A percentile compares a stretch with the other conserved stretches of the same genome.
These are phyloP conservation scores for Coenobita brevimanus DNA, from an alignment of 1,140 invertebrate species.

Conservation along the genomic window DNA sequence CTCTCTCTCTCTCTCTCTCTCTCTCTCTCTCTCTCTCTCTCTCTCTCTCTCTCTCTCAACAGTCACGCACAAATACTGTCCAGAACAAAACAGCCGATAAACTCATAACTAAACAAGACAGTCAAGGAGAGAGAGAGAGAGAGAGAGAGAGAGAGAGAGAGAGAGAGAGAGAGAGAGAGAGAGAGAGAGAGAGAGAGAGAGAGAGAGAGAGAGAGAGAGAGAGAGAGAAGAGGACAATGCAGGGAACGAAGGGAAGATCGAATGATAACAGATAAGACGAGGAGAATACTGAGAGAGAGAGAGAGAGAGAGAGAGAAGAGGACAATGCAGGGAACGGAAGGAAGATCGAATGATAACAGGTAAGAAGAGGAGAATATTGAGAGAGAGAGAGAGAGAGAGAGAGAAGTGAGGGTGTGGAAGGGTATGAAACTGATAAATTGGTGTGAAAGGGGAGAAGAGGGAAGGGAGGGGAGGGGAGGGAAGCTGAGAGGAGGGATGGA, in stretches of 20 bases:
- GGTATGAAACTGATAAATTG: neutral
- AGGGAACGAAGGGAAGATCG: neutral
- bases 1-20: neutral
- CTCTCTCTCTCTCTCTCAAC: neutral
- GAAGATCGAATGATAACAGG: neutral
- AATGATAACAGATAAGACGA: too few species aligned
- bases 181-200: neutral
- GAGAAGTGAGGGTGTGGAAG: neutral
- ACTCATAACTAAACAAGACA: conserved; percentile 3
- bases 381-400: too few species aligned
- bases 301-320: conserved; percentile 21
- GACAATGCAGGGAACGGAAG: too few species aligned
- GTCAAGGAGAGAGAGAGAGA: neutral
- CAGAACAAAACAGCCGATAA: neutral
- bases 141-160: neutral
- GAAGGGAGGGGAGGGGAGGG: conserved; percentile 18
- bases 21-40: neutral
- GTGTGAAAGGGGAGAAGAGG: neutral
- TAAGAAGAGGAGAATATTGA: conserved; percentile 10
- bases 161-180: neutral
- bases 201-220: neutral
- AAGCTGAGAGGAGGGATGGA: neutral
- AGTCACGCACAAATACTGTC: conserved; percentile 28
- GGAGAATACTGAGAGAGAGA: too few species aligned
- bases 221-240: neutral